Conservation (phyloP, 35 echinoderm and acorn worm genomes). For the Strongylocentrotus purpuratus region DNA sequence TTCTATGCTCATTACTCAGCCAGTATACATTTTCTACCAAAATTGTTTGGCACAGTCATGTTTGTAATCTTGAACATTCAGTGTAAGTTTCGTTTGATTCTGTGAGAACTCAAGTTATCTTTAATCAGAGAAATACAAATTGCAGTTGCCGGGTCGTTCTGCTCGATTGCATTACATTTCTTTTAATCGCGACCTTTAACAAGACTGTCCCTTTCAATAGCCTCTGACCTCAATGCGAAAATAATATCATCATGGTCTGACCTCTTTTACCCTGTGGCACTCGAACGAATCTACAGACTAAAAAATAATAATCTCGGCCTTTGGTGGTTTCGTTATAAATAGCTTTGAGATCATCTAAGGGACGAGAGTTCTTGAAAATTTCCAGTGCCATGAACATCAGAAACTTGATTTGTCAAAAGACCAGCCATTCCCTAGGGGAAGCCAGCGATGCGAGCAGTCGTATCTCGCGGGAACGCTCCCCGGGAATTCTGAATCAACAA, state of each 20-base stretch:
- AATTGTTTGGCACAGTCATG: too few species aligned
- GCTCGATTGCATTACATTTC: too few species aligned
- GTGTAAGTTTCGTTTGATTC: too few species aligned
- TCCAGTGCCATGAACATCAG: neutral
- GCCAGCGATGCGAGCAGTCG: neutral
- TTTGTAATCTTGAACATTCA: too few species aligned
- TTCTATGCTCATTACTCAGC: too few species aligned
- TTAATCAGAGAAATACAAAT: too few species aligned
- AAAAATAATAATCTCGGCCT: neutral
- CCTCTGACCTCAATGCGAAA: neutral
- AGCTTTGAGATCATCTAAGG: neutral
- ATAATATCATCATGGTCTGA: neutral
- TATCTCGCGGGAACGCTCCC: neutral
- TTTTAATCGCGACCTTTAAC: too few species aligned
- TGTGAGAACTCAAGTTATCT: too few species aligned
- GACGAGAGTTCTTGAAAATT: neutral
- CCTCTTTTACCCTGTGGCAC: neutral
- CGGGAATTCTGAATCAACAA: neutral
- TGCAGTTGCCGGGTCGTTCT: too few species aligned
- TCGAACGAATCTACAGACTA: neutral
- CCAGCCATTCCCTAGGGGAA: neutral
- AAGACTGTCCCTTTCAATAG: too few species aligned
- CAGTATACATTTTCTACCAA: too few species aligned
- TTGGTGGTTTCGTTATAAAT: neutral
- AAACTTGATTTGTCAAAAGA: constrained; percentile 19